These are phyloP conservation scores for Electrophaes corylata DNA, from an alignment of 2,888 invertebrate species.

Conservation along the genomic window DNA sequence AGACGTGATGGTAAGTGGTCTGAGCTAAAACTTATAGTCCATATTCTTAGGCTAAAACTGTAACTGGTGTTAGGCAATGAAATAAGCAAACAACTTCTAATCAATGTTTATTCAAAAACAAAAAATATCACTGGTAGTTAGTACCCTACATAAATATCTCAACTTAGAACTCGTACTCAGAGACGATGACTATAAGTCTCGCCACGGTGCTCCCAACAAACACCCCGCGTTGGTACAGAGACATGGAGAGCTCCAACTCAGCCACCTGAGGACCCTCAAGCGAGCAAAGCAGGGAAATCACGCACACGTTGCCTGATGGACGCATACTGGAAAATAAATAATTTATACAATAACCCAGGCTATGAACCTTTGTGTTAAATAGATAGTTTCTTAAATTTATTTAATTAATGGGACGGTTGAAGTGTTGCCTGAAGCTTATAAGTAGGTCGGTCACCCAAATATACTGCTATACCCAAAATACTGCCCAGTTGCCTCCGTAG, in stretches of 20 bases:
- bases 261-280: slow-evolving; percentile 95
- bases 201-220: slow-evolving; percentile 93
- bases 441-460: too few species aligned
- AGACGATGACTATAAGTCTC: slow-evolving; percentile 92
- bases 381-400: too few species aligned
- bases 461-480: too few species aligned
- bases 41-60: too few species aligned
- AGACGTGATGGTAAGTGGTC: too few species aligned
- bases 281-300: slow-evolving; percentile 88
- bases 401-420: too few species aligned
- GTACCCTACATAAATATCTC: neutral
- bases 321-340: slow-evolving; percentile 68
- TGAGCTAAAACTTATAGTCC: too few species aligned
- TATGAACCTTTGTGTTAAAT: too few species aligned
- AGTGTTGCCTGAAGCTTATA: too few species aligned
- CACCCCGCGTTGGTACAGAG: slow-evolving; percentile 88
- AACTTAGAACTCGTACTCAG: slow-evolving; percentile 83
- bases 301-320: slow-evolving; percentile 88
- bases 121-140: slow-evolving; percentile 32
- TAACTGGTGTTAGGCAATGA: too few species aligned
- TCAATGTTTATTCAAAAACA: slow-evolving; percentile 15
- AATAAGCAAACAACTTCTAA: neutral
- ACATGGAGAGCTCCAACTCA: slow-evolving; percentile 94
- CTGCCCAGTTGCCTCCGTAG: too few species aligned
- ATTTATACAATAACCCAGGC: too few species aligned